Percentiles rank a stretch among this genome's conserved stretches.
These are phyloP conservation scores for Xiphophorus maculatus DNA, from an alignment of 2,113 vertebrate genomes.

Conservation along the genomic window DNA sequence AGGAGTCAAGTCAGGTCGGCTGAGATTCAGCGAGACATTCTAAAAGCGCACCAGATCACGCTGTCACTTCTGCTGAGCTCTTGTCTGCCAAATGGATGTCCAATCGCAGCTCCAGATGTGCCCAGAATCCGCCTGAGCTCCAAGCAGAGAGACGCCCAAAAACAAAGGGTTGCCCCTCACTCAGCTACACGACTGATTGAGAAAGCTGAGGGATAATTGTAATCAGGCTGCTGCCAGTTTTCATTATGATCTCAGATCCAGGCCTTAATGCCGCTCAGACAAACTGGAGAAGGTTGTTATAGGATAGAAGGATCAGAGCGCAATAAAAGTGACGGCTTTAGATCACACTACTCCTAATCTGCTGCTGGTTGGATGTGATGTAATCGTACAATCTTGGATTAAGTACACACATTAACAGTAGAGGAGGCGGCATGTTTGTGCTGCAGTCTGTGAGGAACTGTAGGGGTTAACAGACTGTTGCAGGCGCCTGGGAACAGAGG, in stretches of 20 bases:
- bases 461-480: conserved; percentile 71
- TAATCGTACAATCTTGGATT: conserved; percentile 69
- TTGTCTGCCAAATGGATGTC: conserved; percentile 54
- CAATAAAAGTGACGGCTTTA: conserved; percentile 58
- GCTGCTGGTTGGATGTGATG: conserved; percentile 67
- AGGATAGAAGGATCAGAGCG: conserved; percentile 32
- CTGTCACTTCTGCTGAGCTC: conserved; percentile 45
- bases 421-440: conserved; percentile 18
- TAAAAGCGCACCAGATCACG: conserved; percentile 36
- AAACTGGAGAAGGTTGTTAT: conserved; percentile 23
- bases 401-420: conserved; percentile 34
- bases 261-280: conserved; percentile 42
- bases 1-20: conserved; percentile 72
- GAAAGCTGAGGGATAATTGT: conserved; percentile 65
- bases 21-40: conserved; percentile 48
- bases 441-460: conserved; percentile 57
- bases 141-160: conserved; percentile 45
- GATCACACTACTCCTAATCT: conserved; percentile 74
- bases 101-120: conserved; percentile 66
- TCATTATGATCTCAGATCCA: conserved; percentile 46
- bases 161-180: conserved; percentile 28
- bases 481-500: conserved; percentile 54
- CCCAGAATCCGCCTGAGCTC: conserved; percentile 42
- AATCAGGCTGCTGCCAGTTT: conserved; percentile 74
- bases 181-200: conserved; percentile 57